These are phyloP conservation scores for Phenacoccus solenopsis DNA, from an alignment of 1,140 invertebrate genomes.

Conservation along the genomic window DNA sequence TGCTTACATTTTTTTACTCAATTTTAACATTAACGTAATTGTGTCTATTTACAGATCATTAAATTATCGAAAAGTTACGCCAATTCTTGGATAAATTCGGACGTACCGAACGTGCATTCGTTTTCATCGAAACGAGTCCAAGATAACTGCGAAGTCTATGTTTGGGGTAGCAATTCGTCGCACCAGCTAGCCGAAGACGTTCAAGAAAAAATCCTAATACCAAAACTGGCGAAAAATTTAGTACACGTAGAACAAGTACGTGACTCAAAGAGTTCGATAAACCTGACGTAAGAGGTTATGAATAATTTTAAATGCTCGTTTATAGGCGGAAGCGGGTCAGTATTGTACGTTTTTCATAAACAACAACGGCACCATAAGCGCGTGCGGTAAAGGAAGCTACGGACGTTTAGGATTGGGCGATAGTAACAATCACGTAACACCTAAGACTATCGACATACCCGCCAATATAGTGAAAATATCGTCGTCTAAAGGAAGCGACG, in stretches of 20 bases:
- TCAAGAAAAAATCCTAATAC: slow-evolving; percentile 46
- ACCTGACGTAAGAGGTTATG: neutral
- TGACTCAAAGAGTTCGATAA: slow-evolving; percentile 10
- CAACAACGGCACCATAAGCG: slow-evolving; percentile 41
- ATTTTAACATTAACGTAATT: neutral
- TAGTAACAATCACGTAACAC: slow-evolving; percentile 41
- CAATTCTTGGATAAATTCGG: neutral
- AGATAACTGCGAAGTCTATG: slow-evolving; percentile 41
- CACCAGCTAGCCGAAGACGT: slow-evolving; percentile 48
- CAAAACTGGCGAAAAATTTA: slow-evolving; percentile 44
- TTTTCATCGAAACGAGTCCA: neutral
- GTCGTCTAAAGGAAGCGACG: slow-evolving; percentile 47
- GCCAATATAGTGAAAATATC: slow-evolving; percentile 36
- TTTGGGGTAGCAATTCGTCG: slow-evolving; percentile 56
- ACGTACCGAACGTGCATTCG: neutral
- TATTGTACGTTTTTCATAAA: slow-evolving; percentile 53
- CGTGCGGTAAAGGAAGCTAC: slow-evolving; percentile 48
- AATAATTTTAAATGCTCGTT: neutral
- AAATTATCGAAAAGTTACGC: slow-evolving; percentile 1
- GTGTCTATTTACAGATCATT: neutral
- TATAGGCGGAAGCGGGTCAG: slow-evolving; percentile 49
- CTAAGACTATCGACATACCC: slow-evolving; percentile 39
- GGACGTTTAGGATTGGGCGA: slow-evolving; percentile 43
- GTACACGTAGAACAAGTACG: slow-evolving; percentile 43
- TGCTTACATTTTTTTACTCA: neutral